Evolutionary conservation across 2,113 vertebrate genomes (phyloP).

Genomic region (Chamaetylas fuelleborni): DNA sequence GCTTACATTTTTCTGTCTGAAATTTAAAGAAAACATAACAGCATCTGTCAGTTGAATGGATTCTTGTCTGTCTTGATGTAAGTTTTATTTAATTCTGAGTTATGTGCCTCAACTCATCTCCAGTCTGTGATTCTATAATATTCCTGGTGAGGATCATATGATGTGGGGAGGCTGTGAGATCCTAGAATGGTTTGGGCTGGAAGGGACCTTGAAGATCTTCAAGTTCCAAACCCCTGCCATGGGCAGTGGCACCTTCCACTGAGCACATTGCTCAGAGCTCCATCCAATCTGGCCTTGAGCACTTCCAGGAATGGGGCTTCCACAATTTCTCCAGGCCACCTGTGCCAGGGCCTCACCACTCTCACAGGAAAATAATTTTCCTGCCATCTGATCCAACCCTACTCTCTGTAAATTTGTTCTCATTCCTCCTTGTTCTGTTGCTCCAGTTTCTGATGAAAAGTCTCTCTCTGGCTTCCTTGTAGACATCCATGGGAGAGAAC

Average conservation of each 20-base stretch:
- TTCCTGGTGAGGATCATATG: background rate
- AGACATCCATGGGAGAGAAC: background rate
- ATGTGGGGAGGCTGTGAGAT: background rate
- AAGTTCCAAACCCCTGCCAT: background rate
- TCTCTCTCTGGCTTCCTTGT: background rate
- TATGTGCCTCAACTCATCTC: background rate
- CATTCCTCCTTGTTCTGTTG: background rate
- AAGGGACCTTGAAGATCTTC: background rate
- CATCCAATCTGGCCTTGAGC: background rate
- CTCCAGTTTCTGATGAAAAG: background rate
- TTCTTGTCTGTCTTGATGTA: background rate
- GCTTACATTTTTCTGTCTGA: background rate
- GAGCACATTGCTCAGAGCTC: background rate
- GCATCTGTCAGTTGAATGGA: background rate
- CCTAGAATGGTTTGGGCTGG: background rate
- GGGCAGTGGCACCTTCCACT: rapidly evolving
- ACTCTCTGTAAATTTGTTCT: background rate
- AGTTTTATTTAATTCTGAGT: background rate
- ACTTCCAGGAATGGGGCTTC: background rate
- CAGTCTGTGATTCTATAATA: background rate
- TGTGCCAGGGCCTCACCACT: background rate
- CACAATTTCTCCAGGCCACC: background rate
- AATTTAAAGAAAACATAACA: background rate
- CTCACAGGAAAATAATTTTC: background rate
- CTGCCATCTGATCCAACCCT: background rate